Base-by-base conservation (phyloP, 2,888 invertebrate genomes). In the Rotaria macrura region DNA sequence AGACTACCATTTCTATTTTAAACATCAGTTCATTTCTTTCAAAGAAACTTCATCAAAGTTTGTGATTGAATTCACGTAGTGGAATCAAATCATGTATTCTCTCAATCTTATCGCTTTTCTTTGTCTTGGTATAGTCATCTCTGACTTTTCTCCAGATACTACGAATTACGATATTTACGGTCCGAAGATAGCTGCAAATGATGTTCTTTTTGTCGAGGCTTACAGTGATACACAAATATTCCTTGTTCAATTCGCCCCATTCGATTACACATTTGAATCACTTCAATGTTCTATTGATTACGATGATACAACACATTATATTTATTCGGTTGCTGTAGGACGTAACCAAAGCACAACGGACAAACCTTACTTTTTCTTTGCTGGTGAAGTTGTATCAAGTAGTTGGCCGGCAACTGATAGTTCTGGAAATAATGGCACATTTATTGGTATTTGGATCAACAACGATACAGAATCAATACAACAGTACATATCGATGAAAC, bases 271-370 rank as follows among this genome's bases (percentile, higher is more conserved):
- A 40, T 10, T 43, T 0, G 43, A 43, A 25, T n/a, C 43, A 25
- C 65, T 65, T n/a, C 79, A 79, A 79, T 79, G 79, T 79, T n/a
- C 79, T 34, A 25, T 79, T 79, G 43, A 79, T 43, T 79, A n/a
- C n/a, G 25, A 25, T 79, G 79, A 79, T 79, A 14, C 43, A 25
- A n/a, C 79, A 43, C 79, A 79, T 43, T 79, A 79, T 43, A n/a
- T 79, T n/a, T 79, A 79, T 43, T 40, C 79, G n/a, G 79, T 79
- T 6, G 43, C 25, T n/a, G n/a, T 79, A n/a, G 79, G 43, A n/a
- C 9, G 10, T n/a, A 79, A 79, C 1, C n/a, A 43, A 12, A 79
- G 5, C 38, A 20, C 65, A 38, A 65, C 65, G 12, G 14, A 3
- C 14, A 43, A 43, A 43, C 43, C 25, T 12, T 79, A 79, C 34